A percentile compares a stretch with the other conserved stretches of the same genome.
Conservation (phyloP, 2,888 invertebrate species). For the Lycia hirtaria region DNA sequence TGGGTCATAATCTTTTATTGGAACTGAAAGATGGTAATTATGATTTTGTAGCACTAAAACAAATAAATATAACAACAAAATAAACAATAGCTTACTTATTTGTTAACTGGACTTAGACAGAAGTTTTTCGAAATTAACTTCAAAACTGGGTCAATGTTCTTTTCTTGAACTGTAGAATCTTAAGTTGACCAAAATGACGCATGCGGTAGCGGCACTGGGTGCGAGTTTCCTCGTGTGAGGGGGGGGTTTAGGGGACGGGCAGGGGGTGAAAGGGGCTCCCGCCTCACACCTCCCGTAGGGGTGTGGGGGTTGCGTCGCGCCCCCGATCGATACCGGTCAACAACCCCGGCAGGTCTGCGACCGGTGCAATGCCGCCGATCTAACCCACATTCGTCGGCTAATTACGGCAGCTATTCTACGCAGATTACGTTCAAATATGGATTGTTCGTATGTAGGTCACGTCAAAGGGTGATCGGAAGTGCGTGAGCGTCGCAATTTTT, state of each 20-base stretch:
- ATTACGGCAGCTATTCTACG: slow-evolving; percentile 60
- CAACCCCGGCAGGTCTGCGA: slow-evolving; percentile 75
- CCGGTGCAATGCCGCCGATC: slow-evolving; percentile 76
- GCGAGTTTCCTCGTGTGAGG: slow-evolving; percentile 63
- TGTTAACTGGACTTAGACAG: background rate
- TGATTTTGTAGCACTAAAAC: no score
- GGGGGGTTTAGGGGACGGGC: slow-evolving; percentile 57
- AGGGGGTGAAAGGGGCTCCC: slow-evolving; percentile 48
- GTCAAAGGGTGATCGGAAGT: slow-evolving; percentile 35
- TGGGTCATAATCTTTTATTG: no score
- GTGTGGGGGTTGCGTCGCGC: slow-evolving; percentile 68
- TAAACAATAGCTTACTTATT: background rate
- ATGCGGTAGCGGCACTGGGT: slow-evolving; percentile 66
- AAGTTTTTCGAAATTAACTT: background rate
- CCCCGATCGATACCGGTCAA: slow-evolving; percentile 82
- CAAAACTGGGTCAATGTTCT: slow-evolving; percentile 43
- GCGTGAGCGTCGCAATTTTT: slow-evolving; percentile 25
- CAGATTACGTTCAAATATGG: slow-evolving; percentile 68
- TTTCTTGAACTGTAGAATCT: slow-evolving; percentile 44
- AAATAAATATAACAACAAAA: no score
- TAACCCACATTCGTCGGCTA: slow-evolving; percentile 77
- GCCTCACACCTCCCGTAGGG: no score
- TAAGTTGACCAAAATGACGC: slow-evolving; percentile 72
- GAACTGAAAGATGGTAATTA: no score
- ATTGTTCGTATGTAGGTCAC: slow-evolving; percentile 66